Evolutionary conservation across 2,797 vertebrate genomes (phyloP), one percentile per base, ranked within the genome.

Genomic region (Capromys pilorides): DNA sequence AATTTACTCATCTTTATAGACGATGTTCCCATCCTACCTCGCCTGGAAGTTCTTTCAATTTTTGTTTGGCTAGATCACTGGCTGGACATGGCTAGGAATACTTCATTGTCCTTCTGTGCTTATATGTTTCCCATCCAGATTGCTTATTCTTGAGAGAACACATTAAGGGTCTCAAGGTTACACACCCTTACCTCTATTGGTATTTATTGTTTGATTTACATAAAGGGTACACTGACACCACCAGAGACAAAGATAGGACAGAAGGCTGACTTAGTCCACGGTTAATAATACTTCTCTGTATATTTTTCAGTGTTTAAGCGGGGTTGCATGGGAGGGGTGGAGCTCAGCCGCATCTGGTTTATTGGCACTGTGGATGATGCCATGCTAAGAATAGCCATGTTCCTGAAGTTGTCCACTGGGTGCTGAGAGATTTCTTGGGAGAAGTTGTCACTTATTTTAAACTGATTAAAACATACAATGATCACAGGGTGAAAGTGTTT

Each of bases 391-490:
- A 90, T 62, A 95, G 96, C 89, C 2, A 18, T 94, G 95, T 96
- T 97, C 94, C 95, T 71, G 97, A 94, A 97, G 94, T 93, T 85
- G 85, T 33, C 90, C 1, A 5, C 59, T 57, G 97, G 94, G 96
- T 94, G 96, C 90, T 93, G 80, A 80, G 87, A 94, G 95, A 93
- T 95, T 94, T 97, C 95, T 82, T 95, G 92, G 97, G 96, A 98
- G 94, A 98, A 96, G 93, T 97, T 96, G 96, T 97, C 94, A 82
- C 92, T 97, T 97, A 95, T 95, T 97, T 94, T 91, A 96, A 98
- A 96, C 90, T 96, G 94, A 97, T 96, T 92, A 97, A 97, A 96
- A 96, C 86, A 80, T 96, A 93, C 94, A 97, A 97, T 79, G 67
- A 94, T 45, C 88, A 94, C 96, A 77, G 94, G 91, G 94, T 82